Evolutionary conservation across 2,113 vertebrate genomes (phyloP).

Genomic region (Pseudorasbora parva): DNA sequence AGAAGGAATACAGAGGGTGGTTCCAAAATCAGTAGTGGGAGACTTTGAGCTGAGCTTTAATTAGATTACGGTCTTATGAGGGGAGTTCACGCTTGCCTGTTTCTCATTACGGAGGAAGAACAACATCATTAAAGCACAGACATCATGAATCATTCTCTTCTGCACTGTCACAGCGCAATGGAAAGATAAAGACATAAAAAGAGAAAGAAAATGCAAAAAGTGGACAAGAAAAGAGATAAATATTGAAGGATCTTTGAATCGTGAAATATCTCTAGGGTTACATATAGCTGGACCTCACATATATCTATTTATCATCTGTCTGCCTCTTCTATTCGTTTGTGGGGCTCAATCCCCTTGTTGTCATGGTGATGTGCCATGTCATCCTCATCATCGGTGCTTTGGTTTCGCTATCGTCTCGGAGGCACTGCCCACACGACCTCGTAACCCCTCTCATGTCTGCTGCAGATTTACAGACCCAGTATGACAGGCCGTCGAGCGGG

Average conservation of each 20-base stretch:
- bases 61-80: conserved; percentile 20
- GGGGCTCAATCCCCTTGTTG: conserved; percentile 47
- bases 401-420: conserved; percentile 25
- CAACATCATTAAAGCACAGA: conserved; percentile 28
- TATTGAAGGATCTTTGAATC: neutral
- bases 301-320: neutral
- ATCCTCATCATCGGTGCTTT: neutral
- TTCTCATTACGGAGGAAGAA: conserved; percentile 15
- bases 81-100: neutral
- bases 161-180: conserved; percentile 4
- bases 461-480: conserved; percentile 10
- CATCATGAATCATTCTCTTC: conserved; percentile 30
- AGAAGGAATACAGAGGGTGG: neutral
- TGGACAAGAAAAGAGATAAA: conserved; percentile 3
- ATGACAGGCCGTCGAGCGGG: conserved; percentile 45
- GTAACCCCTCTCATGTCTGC: conserved; percentile 33
- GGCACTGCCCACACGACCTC: conserved; percentile 31
- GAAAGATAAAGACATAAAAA: neutral
- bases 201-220: neutral
- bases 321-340: neutral
- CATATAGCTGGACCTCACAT: neutral
- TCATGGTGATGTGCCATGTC: conserved; percentile 62
- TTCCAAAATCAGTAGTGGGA: neutral
- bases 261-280: neutral
- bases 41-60: conserved; percentile 10